Conservation (phyloP, 2,888 invertebrate genomes). For the Oscheius sp. region DNA sequence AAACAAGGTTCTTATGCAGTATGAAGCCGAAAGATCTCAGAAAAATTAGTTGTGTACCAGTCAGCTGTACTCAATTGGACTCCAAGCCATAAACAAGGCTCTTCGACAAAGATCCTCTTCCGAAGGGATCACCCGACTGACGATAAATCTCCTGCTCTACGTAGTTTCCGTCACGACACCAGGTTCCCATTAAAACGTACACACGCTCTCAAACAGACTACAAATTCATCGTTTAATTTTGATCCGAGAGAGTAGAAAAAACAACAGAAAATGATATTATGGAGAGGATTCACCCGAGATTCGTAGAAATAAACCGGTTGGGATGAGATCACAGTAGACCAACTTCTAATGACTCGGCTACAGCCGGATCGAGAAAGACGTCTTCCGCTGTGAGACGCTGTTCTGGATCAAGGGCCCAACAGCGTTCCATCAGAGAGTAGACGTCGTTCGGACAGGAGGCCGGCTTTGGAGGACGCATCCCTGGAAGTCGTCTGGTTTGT, state of each 20-base stretch:
- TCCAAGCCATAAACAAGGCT: no score
- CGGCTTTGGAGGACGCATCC: slow-evolving; percentile 92
- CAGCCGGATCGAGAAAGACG: slow-evolving; percentile 78
- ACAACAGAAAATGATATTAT: no score
- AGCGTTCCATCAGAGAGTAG: slow-evolving; percentile 89
- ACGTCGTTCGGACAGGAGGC: slow-evolving; percentile 89
- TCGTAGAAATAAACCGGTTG: slow-evolving; percentile 1
- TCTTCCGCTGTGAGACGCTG: slow-evolving; percentile 91
- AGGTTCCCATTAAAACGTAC: not conserved
- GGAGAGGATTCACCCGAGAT: not conserved
- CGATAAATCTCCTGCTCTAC: not conserved
- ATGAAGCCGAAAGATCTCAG: no score
- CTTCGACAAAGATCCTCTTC: no score
- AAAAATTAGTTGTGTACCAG: no score
- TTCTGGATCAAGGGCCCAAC: slow-evolving; percentile 93
- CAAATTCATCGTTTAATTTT: no score
- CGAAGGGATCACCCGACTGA: not conserved
- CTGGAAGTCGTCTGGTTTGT: slow-evolving; percentile 33
- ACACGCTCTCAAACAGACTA: not conserved
- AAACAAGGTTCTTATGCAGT: no score
- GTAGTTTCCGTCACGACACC: slow-evolving; percentile 4
- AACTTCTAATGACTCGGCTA: slow-evolving; percentile 1
- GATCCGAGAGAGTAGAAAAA: no score
- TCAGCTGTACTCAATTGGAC: no score
- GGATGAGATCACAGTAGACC: slow-evolving; percentile 25